Base-by-base conservation (phyloP, 2,797 vertebrate species). In the Gastrophryne carolinensis region DNA sequence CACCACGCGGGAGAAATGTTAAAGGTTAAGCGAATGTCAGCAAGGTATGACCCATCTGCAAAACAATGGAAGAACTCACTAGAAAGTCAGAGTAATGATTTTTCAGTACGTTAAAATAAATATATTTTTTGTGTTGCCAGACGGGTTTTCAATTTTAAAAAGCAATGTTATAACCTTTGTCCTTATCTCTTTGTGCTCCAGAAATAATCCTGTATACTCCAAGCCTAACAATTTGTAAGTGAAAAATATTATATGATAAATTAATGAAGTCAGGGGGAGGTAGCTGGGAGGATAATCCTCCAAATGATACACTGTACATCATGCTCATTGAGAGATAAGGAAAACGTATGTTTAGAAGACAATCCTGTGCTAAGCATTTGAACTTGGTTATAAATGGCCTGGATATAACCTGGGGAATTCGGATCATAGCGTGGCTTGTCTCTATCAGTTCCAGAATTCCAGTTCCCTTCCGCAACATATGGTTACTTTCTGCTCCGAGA, bases 241-340 rank as follows among this genome's bases (percentile, higher is more conserved):
- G 32, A 13, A 61, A 52, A 52, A 35, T 6, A 66, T 35, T 9
- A 35, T n/a, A 66, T 13, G 12, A 3, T 53, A 12, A 12, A 15
- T 10, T 7, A 6, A 12, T 53, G 13, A 12, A 15, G 17, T 7
- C 12, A 12, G 39, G 27, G 12, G 21, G 26, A 47, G 35, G 34
- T 32, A 30, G 24, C 35, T 10, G 35, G 67, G 39, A 49, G 39
- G 35, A 47, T 71, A 60, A 71, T 71, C 35, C 24, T 13, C 35
- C 47, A 58, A 58, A 70, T 6, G 58, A 27, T 57, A 58, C n/a
- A n/a, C n/a, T n/a, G n/a, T 47, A 44, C 47, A 37, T 58, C 49
- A 19, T 56, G 47, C 32, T 29, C 65, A 35, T 27, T 30, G 49
- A 27, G 17, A 53, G 47, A 67, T 67, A 53, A 67, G 13, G 21